Evolutionary conservation across 2,113 vertebrate genomes (phyloP).

Genomic region (Albula goreensis): DNA sequence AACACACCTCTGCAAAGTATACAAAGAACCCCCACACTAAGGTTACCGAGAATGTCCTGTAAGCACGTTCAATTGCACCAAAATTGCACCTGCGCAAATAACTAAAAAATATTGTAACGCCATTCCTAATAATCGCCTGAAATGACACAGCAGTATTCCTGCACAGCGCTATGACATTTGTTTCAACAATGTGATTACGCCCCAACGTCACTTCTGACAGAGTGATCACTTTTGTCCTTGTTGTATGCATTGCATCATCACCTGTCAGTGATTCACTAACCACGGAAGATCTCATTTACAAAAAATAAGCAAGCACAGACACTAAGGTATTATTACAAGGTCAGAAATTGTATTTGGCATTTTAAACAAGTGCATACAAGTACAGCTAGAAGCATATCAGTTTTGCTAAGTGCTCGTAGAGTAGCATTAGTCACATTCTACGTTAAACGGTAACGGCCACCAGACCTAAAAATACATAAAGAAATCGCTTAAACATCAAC

Average conservation of each 20-base stretch:
- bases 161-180: background rate
- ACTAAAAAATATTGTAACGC: too few species aligned
- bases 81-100: background rate
- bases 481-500: conserved; percentile 62
- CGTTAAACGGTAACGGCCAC: conserved; percentile 83
- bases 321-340: conserved; percentile 86
- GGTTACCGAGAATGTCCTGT: background rate
- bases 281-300: conserved; percentile 43
- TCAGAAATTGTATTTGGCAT: conserved; percentile 97
- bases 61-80: background rate
- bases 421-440: conserved; percentile 91
- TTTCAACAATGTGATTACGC: conserved; percentile 5
- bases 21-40: background rate
- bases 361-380: conserved; percentile 93
- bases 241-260: conserved; percentile 54
- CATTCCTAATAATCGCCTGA: background rate
- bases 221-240: conserved; percentile 41
- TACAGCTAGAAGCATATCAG: conserved; percentile 91
- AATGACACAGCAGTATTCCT: background rate
- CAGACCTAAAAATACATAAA: conserved; percentile 77
- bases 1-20: background rate
- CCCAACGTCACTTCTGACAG: conserved; percentile 13
- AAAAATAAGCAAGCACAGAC: conserved; percentile 81
- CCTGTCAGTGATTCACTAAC: conserved; percentile 44
- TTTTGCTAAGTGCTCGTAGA: conserved; percentile 91